Percentiles rank a stretch among this genome's conserved stretches.
phyloP scores from a whole-genome alignment of 2,113 vertebrate species.

The Lanius ludovicianus region DNA sequence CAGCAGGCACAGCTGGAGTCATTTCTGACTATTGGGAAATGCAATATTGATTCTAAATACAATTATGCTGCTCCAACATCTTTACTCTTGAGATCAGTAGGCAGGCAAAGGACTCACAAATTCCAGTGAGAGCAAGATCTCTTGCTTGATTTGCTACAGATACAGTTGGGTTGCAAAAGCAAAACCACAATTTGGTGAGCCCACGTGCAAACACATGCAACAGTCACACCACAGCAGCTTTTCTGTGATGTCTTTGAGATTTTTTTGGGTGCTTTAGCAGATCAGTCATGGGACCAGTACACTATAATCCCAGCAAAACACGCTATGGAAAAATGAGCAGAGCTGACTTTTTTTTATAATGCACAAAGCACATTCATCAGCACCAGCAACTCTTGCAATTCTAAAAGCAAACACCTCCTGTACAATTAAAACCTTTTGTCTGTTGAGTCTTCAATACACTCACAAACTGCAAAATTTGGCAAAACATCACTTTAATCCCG shows the following conservation, averaged over 20 bases:
- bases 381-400: background rate
- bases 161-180: background rate
- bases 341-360: background rate
- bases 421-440: background rate
- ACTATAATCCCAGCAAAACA: conserved; percentile 49
- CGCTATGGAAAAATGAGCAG: conserved; percentile 43
- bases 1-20: background rate
- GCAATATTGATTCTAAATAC: background rate
- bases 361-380: background rate
- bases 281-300: conserved; percentile 35
- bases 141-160: background rate
- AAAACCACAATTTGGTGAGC: background rate
- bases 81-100: background rate
- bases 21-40: background rate
- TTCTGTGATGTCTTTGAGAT: conserved; percentile 41
- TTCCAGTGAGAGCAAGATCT: background rate
- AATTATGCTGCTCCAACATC: background rate
- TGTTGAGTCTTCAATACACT: background rate
- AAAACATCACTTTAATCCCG: background rate
- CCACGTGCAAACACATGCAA: conserved; percentile 11
- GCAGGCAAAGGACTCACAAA: background rate
- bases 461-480: background rate
- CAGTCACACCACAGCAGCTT: background rate
- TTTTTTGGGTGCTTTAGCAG: conserved; percentile 40
- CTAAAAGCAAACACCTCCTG: background rate